Conservation (phyloP, 2,797 vertebrate genomes). For the Synanceia verrucosa region DNA sequence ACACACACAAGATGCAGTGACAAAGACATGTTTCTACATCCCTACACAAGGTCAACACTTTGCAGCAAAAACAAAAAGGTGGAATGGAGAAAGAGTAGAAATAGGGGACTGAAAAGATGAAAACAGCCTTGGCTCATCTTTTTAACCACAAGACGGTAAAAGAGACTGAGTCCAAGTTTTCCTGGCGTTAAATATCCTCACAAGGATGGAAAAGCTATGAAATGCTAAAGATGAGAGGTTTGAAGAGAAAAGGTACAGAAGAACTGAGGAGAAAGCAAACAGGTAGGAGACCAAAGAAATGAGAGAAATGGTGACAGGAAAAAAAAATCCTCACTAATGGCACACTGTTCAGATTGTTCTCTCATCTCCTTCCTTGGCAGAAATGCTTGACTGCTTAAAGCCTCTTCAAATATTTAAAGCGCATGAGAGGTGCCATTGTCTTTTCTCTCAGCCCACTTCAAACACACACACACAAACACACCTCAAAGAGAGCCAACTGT, state of each 20-base stretch:
- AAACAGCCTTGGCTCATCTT: not conserved
- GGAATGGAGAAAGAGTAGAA: constrained; percentile 2
- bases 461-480: constrained; percentile 30
- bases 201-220: not conserved
- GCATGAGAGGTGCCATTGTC: constrained; percentile 54
- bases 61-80: constrained; percentile 23
- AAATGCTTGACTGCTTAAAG: constrained; percentile 56
- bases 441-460: constrained; percentile 59
- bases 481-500: constrained; percentile 53
- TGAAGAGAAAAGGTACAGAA: not conserved
- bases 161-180: not conserved
- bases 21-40: constrained; percentile 15
- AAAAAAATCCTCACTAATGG: constrained; percentile 20
- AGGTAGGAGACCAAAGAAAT: constrained; percentile 3
- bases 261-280: constrained; percentile 14
- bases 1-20: not conserved
- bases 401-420: constrained; percentile 69
- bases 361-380: constrained; percentile 41
- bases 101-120: not conserved
- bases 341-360: constrained; percentile 29
- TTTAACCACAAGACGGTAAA: constrained; percentile 2
- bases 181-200: no score
- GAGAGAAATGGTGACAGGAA: constrained; percentile 1
- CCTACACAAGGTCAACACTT: constrained; percentile 38
- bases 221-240: not conserved